A percentile compares a stretch with the other conserved stretches of the same genome.
Conservation (phyloP, 2,888 invertebrate species). For the Thymelicus acteon region DNA sequence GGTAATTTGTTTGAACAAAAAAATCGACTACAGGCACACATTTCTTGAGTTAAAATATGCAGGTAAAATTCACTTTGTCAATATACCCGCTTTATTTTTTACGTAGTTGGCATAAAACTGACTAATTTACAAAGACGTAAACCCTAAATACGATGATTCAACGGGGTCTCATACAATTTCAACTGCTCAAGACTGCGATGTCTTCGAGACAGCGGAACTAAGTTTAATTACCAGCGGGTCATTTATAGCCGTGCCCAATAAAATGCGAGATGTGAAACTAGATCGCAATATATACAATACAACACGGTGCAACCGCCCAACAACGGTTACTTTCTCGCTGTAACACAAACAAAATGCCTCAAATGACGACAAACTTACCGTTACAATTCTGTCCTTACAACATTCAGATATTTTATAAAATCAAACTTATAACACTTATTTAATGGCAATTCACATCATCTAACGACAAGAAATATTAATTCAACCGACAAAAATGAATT, state of each 20-base stretch:
- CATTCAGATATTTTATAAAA: constrained; percentile 53
- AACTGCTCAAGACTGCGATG: constrained; percentile 51
- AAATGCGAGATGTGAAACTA: constrained; percentile 70
- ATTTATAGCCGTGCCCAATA: constrained; percentile 69
- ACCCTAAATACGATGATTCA: constrained; percentile 57
- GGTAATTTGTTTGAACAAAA: background rate
- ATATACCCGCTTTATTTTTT: constrained; percentile 23
- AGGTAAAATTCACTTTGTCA: background rate
- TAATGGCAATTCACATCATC: constrained; percentile 69
- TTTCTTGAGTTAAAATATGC: background rate
- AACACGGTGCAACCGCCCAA: constrained; percentile 59
- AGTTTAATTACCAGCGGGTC: constrained; percentile 67
- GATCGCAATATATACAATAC: constrained; percentile 62
- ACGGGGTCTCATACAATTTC: constrained; percentile 51
- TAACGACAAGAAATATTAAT: constrained; percentile 57
- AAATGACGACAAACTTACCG: constrained; percentile 77
- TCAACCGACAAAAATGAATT: constrained; percentile 66
- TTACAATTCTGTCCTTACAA: constrained; percentile 54
- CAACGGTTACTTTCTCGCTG: constrained; percentile 81
- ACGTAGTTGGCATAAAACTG: constrained; percentile 39
- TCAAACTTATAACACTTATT: constrained; percentile 60
- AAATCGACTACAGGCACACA: no score
- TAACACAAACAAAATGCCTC: constrained; percentile 75
- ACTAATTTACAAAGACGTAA: constrained; percentile 15
- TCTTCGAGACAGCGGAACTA: constrained; percentile 65